Evolutionary conservation across 2,888 invertebrate genomes (phyloP).

Genomic region (Cryptus armator): DNA sequence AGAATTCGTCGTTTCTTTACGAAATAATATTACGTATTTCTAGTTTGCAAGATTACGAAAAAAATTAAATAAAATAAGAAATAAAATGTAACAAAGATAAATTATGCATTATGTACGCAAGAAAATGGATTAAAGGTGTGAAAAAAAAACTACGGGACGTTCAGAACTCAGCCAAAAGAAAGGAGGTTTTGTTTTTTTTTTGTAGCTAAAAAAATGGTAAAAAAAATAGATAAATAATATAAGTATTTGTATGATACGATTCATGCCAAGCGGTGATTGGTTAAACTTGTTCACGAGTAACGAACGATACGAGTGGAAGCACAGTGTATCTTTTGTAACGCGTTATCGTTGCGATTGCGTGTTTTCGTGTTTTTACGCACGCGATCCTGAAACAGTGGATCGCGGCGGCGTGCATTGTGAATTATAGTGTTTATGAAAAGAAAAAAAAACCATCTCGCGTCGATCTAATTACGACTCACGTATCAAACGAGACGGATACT

Average conservation of each 20-base stretch:
- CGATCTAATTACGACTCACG: conserved; percentile 39
- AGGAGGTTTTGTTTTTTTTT: conserved; percentile 50
- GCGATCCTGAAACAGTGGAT: conserved; percentile 52
- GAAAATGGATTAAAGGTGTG: conserved; percentile 49
- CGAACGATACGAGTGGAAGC: conserved; percentile 67
- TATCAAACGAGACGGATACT: conserved; percentile 19
- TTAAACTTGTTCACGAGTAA: conserved; percentile 63
- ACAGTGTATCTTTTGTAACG: conserved; percentile 45
- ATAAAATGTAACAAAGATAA: not conserved
- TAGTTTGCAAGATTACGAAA: conserved; percentile 52
- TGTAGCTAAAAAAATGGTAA: conserved; percentile 47
- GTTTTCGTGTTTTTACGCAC: conserved; percentile 14
- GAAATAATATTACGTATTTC: conserved; percentile 57
- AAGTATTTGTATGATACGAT: conserved; percentile 68
- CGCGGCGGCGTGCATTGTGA: conserved; percentile 56
- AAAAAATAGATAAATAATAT: conserved; percentile 68
- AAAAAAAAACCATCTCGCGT: conserved; percentile 51
- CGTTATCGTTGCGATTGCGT: conserved; percentile 32
- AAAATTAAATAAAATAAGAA: conserved; percentile 37
- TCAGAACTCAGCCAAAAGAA: conserved; percentile 83
- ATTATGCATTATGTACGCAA: conserved; percentile 35
- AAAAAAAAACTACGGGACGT: conserved; percentile 69
- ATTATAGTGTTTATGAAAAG: conserved; percentile 44
- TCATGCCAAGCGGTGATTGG: conserved; percentile 66
- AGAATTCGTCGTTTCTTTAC: conserved; percentile 71